Conservation (phyloP, 2,888 invertebrate species). For the Macaria notata region DNA sequence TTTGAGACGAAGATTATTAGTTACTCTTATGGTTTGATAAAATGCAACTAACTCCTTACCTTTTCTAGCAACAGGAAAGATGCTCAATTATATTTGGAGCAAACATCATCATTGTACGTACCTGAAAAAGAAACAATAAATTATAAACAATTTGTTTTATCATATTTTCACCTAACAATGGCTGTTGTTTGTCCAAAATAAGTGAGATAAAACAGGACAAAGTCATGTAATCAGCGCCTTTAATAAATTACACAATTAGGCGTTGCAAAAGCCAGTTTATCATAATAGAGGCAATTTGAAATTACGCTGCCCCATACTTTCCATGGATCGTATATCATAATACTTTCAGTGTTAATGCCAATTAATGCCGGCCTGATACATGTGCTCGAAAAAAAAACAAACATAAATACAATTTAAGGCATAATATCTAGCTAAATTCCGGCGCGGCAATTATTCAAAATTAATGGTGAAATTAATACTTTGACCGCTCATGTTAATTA, state of each 20-base stretch:
- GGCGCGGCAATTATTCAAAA: constrained; percentile 75
- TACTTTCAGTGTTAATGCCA: constrained; percentile 59
- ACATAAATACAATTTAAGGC: constrained; percentile 75
- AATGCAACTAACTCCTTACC: too few relatives aligned
- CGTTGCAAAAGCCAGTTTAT: constrained; percentile 41
- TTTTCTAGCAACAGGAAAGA: too few relatives aligned
- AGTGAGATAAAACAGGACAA: too few relatives aligned
- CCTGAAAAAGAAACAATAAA: constrained; percentile 51
- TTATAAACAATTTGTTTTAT: not conserved
- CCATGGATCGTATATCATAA: constrained; percentile 65
- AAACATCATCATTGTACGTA: constrained; percentile 42
- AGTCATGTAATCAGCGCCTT: not conserved
- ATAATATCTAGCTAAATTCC: constrained; percentile 72
- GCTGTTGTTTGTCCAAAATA: too few relatives aligned
- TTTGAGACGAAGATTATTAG: too few relatives aligned
- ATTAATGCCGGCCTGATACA: constrained; percentile 65
- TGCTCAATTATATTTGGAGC: too few relatives aligned
- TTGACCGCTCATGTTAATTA: constrained; percentile 77
- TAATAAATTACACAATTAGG: constrained; percentile 23
- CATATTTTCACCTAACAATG: too few relatives aligned
- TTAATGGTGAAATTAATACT: constrained; percentile 81
- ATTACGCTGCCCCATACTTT: constrained; percentile 57
- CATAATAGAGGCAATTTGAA: constrained; percentile 44
- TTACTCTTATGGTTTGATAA: too few relatives aligned
- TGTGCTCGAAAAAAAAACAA: constrained; percentile 55